Evolutionary conservation across 2,888 invertebrate species (phyloP), one percentile per base, ranked within the genome.

Genomic region (Oligia fasciuncula): DNA sequence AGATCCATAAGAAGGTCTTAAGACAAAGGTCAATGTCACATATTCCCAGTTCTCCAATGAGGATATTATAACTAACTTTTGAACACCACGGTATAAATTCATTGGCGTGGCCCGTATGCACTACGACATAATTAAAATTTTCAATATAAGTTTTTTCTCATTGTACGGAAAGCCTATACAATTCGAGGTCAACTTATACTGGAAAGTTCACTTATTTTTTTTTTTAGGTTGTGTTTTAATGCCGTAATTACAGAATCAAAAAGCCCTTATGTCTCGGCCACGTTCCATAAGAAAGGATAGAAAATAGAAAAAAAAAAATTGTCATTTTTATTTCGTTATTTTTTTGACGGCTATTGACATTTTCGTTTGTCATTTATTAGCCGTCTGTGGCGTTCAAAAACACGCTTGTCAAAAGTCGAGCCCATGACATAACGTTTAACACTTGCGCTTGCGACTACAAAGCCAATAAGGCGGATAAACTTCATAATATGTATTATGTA

Each of bases 401-500:
- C 19, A 51, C 73, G 40, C 63, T 46, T 51, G 29, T 60, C 43
- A 23, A 46, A 46, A 62, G 14, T 67, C 0, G 2, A 51, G 40
- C n/a, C 29, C 54, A 51, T 66, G 57, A 29, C 23, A 49, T 51
- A 14, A 66, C 6, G n/a, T 19, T 51, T 19, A 43, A 29, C 60
- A 46, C 40, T 62, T 69, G 81, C 70, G 65, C 54, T 35, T 69
- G 68, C 62, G 35, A 73, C 29, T 62, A 69, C 4, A 57, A 49
- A 66, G 40, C 49, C 49, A 66, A 51, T 70, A 73, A 70, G 75
- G 69, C 72, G n/a, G n/a, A 68, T 51, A 40, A 74, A 79, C 49
- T 43, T 62, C 54, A 80, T 74, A 62, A 68, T 74, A 80, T 70
- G 23, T 54, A 54, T 60, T 74, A 80, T 70, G 23, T 54, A 54